These are phyloP conservation scores for Cydia strobilella DNA, from an alignment of 1,140 invertebrate species.

Conservation along the genomic window DNA sequence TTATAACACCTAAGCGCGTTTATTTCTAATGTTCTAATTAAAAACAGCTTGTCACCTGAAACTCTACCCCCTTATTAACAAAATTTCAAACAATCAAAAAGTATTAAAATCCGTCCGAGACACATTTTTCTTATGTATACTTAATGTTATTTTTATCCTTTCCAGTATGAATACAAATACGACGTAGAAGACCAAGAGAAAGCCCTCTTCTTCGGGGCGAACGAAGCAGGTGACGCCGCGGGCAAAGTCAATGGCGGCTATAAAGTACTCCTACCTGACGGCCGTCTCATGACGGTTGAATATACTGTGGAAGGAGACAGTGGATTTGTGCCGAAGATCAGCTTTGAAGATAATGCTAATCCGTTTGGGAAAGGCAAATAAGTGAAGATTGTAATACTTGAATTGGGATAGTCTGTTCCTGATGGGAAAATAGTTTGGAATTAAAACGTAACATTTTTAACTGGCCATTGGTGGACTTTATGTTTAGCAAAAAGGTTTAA, in stretches of 20 bases:
- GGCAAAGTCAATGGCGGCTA: conserved; percentile 84
- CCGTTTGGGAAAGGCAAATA: conserved; percentile 75
- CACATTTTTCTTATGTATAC: too few species aligned
- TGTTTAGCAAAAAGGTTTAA: too few species aligned
- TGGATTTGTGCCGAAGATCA: conserved; percentile 85
- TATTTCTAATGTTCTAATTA: too few species aligned
- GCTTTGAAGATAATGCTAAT: conserved; percentile 81
- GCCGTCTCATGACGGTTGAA: conserved; percentile 84
- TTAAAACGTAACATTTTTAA: too few species aligned
- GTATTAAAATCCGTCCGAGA: too few species aligned
- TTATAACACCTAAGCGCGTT: too few species aligned
- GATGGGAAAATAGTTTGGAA: background rate
- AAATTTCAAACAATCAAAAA: too few species aligned
- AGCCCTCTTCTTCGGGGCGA: conserved; percentile 83
- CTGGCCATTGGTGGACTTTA: too few species aligned
- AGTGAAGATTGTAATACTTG: background rate
- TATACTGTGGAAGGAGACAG: conserved; percentile 85
- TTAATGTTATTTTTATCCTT: too few species aligned
- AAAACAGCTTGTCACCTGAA: too few species aligned
- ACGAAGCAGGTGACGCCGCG: conserved; percentile 82
- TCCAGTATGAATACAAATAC: conserved; percentile 86
- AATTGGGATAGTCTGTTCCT: background rate
- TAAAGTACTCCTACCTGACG: conserved; percentile 84
- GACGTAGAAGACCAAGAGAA: conserved; percentile 86
- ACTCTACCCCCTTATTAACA: too few species aligned